A percentile compares a stretch with the other conserved stretches of the same genome.
Evolutionary conservation across 2,888 invertebrate genomes (phyloP).

Genomic region (Flabesymbios commensalis): DNA sequence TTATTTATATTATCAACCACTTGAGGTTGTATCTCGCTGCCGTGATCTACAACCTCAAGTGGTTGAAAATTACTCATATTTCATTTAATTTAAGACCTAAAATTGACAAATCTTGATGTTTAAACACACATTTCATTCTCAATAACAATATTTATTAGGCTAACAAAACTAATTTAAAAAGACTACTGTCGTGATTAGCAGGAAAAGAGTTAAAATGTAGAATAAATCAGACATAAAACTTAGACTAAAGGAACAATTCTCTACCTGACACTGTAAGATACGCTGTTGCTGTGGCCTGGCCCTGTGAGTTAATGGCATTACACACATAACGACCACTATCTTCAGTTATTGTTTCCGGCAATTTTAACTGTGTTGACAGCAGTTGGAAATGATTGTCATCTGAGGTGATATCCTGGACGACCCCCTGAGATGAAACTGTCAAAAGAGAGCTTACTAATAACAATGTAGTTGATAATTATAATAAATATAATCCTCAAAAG

Average conservation of each 20-base stretch:
- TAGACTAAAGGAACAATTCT: slow-evolving; percentile 6
- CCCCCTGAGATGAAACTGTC: slow-evolving; percentile 65
- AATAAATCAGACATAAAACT: no score
- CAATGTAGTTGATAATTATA: background rate
- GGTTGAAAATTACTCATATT: no score
- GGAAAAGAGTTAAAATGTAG: background rate
- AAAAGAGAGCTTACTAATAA: background rate
- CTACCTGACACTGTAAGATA: slow-evolving; percentile 71
- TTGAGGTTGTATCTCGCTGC: no score
- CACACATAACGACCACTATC: slow-evolving; percentile 92
- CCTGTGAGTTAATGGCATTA: slow-evolving; percentile 85
- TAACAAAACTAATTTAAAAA: background rate
- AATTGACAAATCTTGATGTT: no score
- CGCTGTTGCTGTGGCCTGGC: slow-evolving; percentile 80
- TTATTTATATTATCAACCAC: no score
- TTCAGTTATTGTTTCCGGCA: slow-evolving; percentile 79
- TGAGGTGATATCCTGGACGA: slow-evolving; percentile 28
- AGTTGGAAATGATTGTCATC: slow-evolving; percentile 78
- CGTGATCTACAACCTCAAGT: no score
- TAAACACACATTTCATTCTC: no score
- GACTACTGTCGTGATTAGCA: background rate
- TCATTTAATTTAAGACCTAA: no score
- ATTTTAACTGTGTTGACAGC: slow-evolving; percentile 83
- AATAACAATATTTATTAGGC: background rate
- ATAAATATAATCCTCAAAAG: no score